Evolutionary conservation across 2,113 vertebrate species (phyloP), one percentile per base, ranked within the genome.

Genomic region (Haliaeetus leucogaster): DNA sequence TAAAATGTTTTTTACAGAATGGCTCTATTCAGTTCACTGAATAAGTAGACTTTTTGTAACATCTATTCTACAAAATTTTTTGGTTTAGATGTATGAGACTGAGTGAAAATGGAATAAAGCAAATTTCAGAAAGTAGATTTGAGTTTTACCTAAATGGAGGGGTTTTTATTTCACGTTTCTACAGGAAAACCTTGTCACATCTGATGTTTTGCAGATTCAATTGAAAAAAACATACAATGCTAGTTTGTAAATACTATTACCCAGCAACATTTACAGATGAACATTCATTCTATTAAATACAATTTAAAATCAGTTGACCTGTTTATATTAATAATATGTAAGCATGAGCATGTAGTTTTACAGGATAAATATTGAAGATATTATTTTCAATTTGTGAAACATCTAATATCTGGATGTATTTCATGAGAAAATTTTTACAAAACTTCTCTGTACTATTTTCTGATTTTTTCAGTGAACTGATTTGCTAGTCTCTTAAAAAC

Each of bases 11-110:
- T 89, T 88, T 92, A 90, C 43, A 89, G 82, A 95, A 56, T 86
- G 56, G 32, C 21, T 94, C 61, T 97, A 45, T 97, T 98, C 91
- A 93, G 59, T 94, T 83, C 82, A 94, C 84, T 72, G 81, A 90
- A 88, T 86, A 93, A 97, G 21, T 71, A 96, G 67, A 74, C 73
- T 81, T 97, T 71, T 95, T 83, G 45, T 96, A 94, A 93, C 78
- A 87, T 62, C 70, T 95, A 29, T 93, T 96, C 84, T 92, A 78
- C 76, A 59, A 78, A 84, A 47, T 62, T 71, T 94, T 94, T 94
- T 97, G 40, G 72, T 95, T 97, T 97, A 93, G 76, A 53, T 47
- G 40, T 45, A 34, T 61, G 29, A 79, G 90, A 91, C n/a, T 91
- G 71, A 67, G 76, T 82, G 61, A 82, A 96, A 95, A 87, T 77